A percentile compares a stretch with the other conserved stretches of the same genome.
phyloP scores from a whole-genome alignment of 2,113 vertebrate species.

The Vulpes vulpes region DNA sequence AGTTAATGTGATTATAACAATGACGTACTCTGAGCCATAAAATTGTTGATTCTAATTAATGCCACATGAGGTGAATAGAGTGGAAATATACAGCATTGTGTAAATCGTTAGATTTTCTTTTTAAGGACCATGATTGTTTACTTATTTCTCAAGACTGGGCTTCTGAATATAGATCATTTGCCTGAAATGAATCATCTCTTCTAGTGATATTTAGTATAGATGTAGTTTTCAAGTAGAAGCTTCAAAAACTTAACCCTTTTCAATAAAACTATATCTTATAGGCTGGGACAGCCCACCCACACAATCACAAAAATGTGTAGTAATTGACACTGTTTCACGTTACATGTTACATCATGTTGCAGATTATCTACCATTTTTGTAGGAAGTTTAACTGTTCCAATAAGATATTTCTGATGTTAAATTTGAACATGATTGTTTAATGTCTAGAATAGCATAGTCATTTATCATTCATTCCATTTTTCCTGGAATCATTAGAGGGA shows the following conservation, averaged over 20 bases:
- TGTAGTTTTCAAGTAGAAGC: constrained; percentile 26
- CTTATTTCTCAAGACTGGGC: constrained; percentile 77
- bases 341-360: background rate
- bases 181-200: constrained; percentile 63
- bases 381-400: background rate
- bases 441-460: background rate
- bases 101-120: constrained; percentile 45
- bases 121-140: constrained; percentile 68
- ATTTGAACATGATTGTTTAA: background rate
- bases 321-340: background rate
- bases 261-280: background rate
- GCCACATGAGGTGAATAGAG: constrained; percentile 49
- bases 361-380: background rate
- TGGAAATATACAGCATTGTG: constrained; percentile 82
- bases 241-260: background rate
- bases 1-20: constrained; percentile 73
- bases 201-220: constrained; percentile 15
- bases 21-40: constrained; percentile 72
- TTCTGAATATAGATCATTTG: constrained; percentile 62
- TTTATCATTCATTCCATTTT: background rate
- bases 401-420: background rate
- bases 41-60: constrained; percentile 73
- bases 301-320: background rate
- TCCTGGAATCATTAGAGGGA: background rate
- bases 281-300: background rate